Percentiles rank a stretch among this genome's conserved stretches.
These are phyloP conservation scores for Pegea sp. DNA, from an alignment of 23 tunicate species.

Conservation along the genomic window DNA sequence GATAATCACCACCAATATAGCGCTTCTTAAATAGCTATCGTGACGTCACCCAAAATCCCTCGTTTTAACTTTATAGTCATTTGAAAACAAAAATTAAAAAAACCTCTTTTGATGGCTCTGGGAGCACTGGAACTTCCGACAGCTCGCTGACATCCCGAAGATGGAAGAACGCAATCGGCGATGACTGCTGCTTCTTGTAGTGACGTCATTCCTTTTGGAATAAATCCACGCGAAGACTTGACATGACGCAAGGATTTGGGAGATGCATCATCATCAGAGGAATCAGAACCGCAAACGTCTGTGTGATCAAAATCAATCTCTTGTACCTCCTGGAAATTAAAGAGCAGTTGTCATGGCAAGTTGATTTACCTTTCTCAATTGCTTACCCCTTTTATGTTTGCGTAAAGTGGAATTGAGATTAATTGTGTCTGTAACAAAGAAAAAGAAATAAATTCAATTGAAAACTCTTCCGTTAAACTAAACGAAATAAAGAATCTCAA, in stretches of 20 bases:
- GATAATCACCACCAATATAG: no score
- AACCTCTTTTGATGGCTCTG: background rate
- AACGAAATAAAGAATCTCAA: no score
- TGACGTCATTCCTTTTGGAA: background rate
- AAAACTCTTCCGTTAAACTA: no score
- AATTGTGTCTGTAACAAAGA: background rate
- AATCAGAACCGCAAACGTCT: background rate
- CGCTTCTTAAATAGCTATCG: background rate
- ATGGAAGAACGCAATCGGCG: background rate
- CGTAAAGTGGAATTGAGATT: background rate
- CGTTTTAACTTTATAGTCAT: background rate
- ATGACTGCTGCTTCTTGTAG: background rate
- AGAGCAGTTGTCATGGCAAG: no score
- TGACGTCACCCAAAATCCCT: slow-evolving; percentile 1
- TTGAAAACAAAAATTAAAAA: background rate
- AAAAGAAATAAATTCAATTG: no score
- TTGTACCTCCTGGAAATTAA: background rate
- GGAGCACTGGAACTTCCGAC: background rate
- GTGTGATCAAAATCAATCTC: background rate
- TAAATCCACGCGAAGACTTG: background rate
- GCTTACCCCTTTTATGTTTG: background rate
- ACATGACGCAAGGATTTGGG: background rate
- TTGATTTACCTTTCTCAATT: no score
- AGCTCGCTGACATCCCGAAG: background rate
- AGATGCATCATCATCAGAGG: background rate